Base-by-base conservation (phyloP, 2,888 invertebrate genomes). In the Tetramorium bicarinatum region DNA sequence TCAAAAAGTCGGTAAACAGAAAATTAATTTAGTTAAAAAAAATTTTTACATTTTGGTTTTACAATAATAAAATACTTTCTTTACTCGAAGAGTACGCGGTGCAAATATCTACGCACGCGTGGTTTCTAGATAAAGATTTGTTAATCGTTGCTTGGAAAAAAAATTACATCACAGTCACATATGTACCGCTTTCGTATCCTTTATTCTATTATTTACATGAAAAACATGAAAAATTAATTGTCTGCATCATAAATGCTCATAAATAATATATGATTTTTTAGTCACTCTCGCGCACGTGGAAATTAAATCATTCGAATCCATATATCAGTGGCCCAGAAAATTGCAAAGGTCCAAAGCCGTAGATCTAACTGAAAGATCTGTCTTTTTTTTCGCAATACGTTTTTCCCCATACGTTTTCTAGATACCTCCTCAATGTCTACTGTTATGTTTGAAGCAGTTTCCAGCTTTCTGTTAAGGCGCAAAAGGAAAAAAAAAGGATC, bases 221-320 rank as follows among this genome's bases (percentile, higher is more conserved):
- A 29, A 29, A 15, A 8, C 11, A 25, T 64, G 1, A 64, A 64
- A 64, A 64, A 21, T 64, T 2, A 2, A 0, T 21, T 41, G 3
- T 21, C 7, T 64, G 18, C 21, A 64, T 15, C 1, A 47, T 44
- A n/a, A 34, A 4, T 54, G 15, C 4, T 7, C 9, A 38, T 72
- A 41, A 74, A 59, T 34, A 74, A 59, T 34, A 3, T 29, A 61
- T n/a, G 25, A 74, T 29, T n/a, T 59, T n/a, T 61, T 56, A 25
- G 9, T 72, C 11, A 13, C 47, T 52, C 13, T 71, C 21, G n/a
- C 4, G 13, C n/a, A 74, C 29, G 13, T 13, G n/a, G 7, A 21
- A 44, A 61, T 74, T 69, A 49, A 52, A 52, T 59, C 59, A 61
- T 47, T 15, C 13, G n/a, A 59, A 44, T 44, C 11, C 61, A 29